Evolutionary conservation across 2,797 vertebrate species (phyloP), one percentile per base, ranked within the genome.

Genomic region (Eidolon dupreanum): DNA sequence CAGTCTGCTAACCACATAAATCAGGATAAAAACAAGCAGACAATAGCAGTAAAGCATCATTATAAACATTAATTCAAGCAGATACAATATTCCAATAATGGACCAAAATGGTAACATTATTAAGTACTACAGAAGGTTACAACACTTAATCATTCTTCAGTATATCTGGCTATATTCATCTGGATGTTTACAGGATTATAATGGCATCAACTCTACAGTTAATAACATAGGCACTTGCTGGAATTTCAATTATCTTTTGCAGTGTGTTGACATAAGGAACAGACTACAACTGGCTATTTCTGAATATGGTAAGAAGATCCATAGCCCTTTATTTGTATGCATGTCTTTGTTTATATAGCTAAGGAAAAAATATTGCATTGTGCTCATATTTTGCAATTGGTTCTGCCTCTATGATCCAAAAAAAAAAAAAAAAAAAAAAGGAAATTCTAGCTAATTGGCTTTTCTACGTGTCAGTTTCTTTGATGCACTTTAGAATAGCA

Each of bases 181-280:
- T 91, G 81, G 88, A 97, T 96, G 43, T 59, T 97, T 90, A 96
- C 96, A 97, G 49, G 93, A 96, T 71, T 92, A 95, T 96, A 97
- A 88, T 92, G 94, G 83, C 92, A 97, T 68, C 94, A 92, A 81
- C 10, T 95, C 28, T 82, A 92, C 78, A 38, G 92, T 90, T 88
- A 96, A 90, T 89, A 97, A 19, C 24, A 73, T 8, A 92, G 63
- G 73, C 87, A 96, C 73, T 96, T 97, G 90, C 95, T 90, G 82
- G 94, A 96, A 97, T 98, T 97, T 95, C 96, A 98, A n/a, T 93
- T 96, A 98, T 88, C 78, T 88, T 84, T 97, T 88, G 0, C 96
- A 75, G 28, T 93, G 93, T 87, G 83, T 97, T 95, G 61, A 96
- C 55, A 88, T 78, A 92, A 85, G 86, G 57, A 55, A 63, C 92